Base-by-base conservation (phyloP, 2,888 invertebrate genomes). In the Trypoxylon attenuatum region DNA sequence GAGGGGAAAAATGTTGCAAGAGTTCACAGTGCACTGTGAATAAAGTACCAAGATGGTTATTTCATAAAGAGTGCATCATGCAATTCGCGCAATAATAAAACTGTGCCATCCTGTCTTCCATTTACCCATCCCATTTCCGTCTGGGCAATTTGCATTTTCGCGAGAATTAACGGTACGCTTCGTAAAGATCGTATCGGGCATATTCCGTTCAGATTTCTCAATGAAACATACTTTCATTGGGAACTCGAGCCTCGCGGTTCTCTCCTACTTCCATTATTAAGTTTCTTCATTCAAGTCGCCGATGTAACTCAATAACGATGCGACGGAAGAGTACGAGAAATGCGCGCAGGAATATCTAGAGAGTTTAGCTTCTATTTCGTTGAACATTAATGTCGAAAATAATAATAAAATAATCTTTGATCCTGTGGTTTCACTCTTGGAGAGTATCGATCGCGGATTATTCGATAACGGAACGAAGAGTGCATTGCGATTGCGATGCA, bases 301-400 rank as follows among this genome's bases (percentile, higher is more conserved):
- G 16, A 10, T 27, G 27, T 59, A 65, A 66, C 66, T 50, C 62
- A 38, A 50, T n/a, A n/a, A n/a, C n/a, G n/a, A n/a, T n/a, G n/a
- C n/a, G n/a, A n/a, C n/a, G n/a, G n/a, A n/a, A n/a, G n/a, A n/a
- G n/a, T n/a, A n/a, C n/a, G n/a, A n/a, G n/a, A n/a, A n/a, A n/a
- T n/a, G n/a, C n/a, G n/a, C n/a, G n/a, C n/a, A n/a, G n/a, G n/a
- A n/a, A n/a, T n/a, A n/a, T n/a, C n/a, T n/a, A n/a, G n/a, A n/a
- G n/a, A n/a, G n/a, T n/a, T n/a, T n/a, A n/a, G n/a, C n/a, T n/a
- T n/a, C n/a, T n/a, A n/a, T n/a, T n/a, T n/a, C n/a, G n/a, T n/a
- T n/a, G n/a, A n/a, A n/a, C n/a, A n/a, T n/a, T n/a, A n/a, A n/a
- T n/a, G n/a, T n/a, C 5, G 33, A 33, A 33, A 13, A 13, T 33